These are phyloP conservation scores for Typhlomys cinereus DNA, from an alignment of 2,113 vertebrate species.

Conservation along the genomic window DNA sequence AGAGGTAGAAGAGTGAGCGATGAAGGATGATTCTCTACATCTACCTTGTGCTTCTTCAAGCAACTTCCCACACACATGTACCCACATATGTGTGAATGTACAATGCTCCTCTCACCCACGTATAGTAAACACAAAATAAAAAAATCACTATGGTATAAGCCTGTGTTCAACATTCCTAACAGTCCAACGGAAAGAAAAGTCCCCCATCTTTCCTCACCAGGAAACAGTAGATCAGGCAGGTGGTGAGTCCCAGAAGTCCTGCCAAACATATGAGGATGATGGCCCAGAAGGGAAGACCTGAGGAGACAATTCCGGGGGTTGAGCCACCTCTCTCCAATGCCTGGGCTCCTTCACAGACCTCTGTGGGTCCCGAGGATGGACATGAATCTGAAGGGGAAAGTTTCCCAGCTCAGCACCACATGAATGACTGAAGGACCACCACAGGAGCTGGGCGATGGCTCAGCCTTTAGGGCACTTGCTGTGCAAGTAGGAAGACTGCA, in stretches of 20 bases:
- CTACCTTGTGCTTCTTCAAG: too few relatives aligned
- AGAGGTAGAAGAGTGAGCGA: too few relatives aligned
- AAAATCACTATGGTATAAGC: not conserved
- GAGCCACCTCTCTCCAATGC: not conserved
- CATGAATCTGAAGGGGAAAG: not conserved
- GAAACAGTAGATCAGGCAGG: conserved; percentile 79
- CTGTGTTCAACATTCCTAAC: not conserved
- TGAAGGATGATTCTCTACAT: too few relatives aligned
- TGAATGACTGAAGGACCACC: too few relatives aligned
- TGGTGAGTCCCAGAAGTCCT: conserved; percentile 78
- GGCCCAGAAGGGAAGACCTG: conserved; percentile 85
- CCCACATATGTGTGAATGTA: too few relatives aligned
- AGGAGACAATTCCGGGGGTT: conserved; percentile 19
- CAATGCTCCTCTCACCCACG: too few relatives aligned
- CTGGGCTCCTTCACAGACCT: not conserved
- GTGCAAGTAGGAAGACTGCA: too few relatives aligned
- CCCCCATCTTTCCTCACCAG: conserved; percentile 76
- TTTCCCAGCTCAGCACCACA: not conserved
- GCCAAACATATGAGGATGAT: conserved; percentile 87
- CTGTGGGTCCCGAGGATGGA: not conserved
- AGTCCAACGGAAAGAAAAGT: not conserved
- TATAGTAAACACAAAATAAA: too few relatives aligned
- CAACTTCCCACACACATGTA: too few relatives aligned
- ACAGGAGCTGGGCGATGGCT: too few relatives aligned
- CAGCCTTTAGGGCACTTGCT: too few relatives aligned